Evolutionary conservation across 2,888 invertebrate genomes (phyloP).

Genomic region (Belgica antarctica): DNA sequence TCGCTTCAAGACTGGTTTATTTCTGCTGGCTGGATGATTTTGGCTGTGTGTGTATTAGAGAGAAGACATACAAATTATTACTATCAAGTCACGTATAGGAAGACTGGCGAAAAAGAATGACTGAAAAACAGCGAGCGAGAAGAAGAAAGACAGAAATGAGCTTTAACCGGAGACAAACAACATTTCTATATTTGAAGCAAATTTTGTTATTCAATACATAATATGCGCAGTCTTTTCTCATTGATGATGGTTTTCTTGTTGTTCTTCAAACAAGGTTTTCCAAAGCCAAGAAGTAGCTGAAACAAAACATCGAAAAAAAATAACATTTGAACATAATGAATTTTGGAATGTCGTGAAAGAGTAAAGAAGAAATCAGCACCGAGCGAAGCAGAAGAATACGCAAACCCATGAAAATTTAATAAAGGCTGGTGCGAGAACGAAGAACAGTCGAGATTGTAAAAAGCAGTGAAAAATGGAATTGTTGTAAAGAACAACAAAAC

Average conservation of each 20-base stretch:
- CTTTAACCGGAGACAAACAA: conserved; percentile 18
- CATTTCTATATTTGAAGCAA: background rate
- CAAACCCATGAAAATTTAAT: conserved; percentile 33
- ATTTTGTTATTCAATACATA: background rate
- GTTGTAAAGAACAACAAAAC: conserved; percentile 1
- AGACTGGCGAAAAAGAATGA: background rate
- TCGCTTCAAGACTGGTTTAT: conserved; percentile 32
- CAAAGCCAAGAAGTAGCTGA: background rate
- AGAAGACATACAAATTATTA: conserved; percentile 27
- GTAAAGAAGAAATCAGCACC: too few species aligned
- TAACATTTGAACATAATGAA: too few species aligned
- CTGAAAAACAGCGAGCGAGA: background rate
- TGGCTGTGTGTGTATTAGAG: conserved; percentile 14
- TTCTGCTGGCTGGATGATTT: background rate
- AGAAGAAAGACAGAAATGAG: background rate
- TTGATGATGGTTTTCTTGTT: background rate
- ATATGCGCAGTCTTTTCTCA: background rate
- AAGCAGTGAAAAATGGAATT: background rate
- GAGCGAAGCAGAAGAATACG: background rate
- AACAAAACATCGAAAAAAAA: background rate
- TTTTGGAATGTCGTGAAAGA: background rate
- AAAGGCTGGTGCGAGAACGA: conserved; percentile 19
- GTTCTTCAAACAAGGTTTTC: background rate
- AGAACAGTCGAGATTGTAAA: background rate
- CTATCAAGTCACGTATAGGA: conserved; percentile 29